A percentile compares a stretch with the other conserved stretches of the same genome.
phyloP scores from a whole-genome alignment of 2,113 vertebrate genomes.

The Anthoscopus minutus region DNA sequence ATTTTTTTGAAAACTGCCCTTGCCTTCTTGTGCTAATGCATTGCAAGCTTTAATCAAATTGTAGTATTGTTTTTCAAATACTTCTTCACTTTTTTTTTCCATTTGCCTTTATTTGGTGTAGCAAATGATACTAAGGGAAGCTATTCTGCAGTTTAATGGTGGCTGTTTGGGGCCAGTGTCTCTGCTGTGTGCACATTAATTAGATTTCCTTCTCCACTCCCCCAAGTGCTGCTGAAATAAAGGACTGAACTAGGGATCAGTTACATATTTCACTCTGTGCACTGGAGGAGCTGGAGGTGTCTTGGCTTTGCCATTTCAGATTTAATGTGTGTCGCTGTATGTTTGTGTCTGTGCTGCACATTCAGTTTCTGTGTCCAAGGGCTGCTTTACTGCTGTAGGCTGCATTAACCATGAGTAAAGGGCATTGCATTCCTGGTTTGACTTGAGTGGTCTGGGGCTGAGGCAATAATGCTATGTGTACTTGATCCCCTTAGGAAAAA shows the following conservation, averaged over 20 bases:
- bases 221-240: neutral
- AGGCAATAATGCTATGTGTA: neutral
- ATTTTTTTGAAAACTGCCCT: neutral
- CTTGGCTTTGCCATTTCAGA: constrained; percentile 10
- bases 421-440: neutral
- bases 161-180: neutral
- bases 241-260: neutral
- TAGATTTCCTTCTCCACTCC: neutral
- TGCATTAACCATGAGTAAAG: neutral
- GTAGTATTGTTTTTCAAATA: neutral
- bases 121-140: neutral
- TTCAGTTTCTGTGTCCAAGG: neutral
- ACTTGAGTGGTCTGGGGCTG: neutral
- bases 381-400: neutral
- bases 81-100: neutral
- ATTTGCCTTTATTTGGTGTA: neutral
- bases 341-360: neutral
- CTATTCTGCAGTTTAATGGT: neutral
- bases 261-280: neutral
- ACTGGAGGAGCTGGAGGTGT: neutral
- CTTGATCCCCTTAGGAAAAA: neutral
- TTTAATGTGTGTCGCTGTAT: neutral
- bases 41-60: neutral
- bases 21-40: neutral
- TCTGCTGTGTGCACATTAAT: neutral